These are phyloP conservation scores for Drosophila prostipennis DNA, from an alignment of 2,888 invertebrate genomes.

Conservation along the genomic window DNA sequence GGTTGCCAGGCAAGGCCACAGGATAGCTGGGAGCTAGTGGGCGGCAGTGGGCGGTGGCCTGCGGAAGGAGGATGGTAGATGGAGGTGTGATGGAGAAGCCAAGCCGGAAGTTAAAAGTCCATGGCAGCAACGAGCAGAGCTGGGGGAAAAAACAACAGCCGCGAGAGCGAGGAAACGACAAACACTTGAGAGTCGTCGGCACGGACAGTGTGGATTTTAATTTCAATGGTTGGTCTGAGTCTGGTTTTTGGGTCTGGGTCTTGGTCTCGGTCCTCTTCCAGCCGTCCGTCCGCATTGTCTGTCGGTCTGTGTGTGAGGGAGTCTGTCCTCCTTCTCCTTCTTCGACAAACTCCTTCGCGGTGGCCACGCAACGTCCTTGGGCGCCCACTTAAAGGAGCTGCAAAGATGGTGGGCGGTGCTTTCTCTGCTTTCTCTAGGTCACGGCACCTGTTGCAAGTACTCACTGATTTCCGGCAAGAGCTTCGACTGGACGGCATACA, in stretches of 20 bases:
- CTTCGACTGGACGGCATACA: no score
- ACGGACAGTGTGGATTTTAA: constrained; percentile 61
- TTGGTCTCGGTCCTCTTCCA: background rate
- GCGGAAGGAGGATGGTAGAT: background rate
- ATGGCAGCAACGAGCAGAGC: constrained; percentile 7
- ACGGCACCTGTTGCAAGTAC: constrained; percentile 30
- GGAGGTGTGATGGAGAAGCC: constrained; percentile 36
- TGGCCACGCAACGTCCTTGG: constrained; percentile 53
- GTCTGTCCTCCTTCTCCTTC: background rate
- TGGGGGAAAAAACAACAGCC: constrained; percentile 19
- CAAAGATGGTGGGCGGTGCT: background rate
- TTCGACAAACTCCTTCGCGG: constrained; percentile 45
- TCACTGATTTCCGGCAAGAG: no score
- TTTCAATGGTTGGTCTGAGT: constrained; percentile 43
- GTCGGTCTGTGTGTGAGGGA: constrained; percentile 4
- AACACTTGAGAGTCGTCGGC: constrained; percentile 55
- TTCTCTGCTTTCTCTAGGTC: constrained; percentile 25
- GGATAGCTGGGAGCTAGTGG: background rate
- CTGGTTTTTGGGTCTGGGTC: constrained; percentile 2
- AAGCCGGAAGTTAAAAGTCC: constrained; percentile 76
- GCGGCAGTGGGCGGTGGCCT: no score
- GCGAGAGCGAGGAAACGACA: constrained; percentile 31
- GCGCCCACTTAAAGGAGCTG: background rate
- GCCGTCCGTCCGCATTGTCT: constrained; percentile 23
- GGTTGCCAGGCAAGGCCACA: constrained; percentile 52